A percentile compares a stretch with the other conserved stretches of the same genome.
These are phyloP conservation scores for Tillus elongatus DNA, from an alignment of 2,888 invertebrate species.

Conservation along the genomic window DNA sequence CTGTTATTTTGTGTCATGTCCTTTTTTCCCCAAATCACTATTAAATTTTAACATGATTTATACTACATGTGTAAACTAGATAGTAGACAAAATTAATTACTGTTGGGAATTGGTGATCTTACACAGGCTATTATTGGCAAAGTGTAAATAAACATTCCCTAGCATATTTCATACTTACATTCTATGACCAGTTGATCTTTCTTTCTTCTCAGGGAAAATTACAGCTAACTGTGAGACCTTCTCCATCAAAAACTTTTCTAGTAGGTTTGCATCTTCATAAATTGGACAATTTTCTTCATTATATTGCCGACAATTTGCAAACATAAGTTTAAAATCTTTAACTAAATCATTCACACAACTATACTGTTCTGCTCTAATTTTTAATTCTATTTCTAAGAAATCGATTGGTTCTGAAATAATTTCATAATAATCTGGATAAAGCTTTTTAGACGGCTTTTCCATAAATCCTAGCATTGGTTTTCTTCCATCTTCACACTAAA, in stretches of 20 bases:
- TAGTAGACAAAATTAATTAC: no score
- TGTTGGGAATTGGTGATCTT: no score
- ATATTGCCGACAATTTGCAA: constrained; percentile 91
- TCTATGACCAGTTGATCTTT: constrained; percentile 36
- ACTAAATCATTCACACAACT: constrained; percentile 76
- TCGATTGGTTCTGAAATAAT: constrained; percentile 91
- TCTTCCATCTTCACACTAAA: constrained; percentile 64
- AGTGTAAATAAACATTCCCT: no score
- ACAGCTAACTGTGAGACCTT: constrained; percentile 65
- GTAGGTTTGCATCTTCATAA: constrained; percentile 83
- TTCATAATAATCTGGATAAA: constrained; percentile 93
- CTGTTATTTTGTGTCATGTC: no score
- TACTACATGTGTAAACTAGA: no score
- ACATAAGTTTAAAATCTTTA: constrained; percentile 87
- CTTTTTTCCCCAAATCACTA: no score
- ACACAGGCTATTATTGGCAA: no score
- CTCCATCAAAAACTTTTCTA: constrained; percentile 77
- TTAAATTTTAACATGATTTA: no score
- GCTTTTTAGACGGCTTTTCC: constrained; percentile 91
- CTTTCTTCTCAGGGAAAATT: constrained; percentile 44
- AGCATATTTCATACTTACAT: constrained; percentile 39
- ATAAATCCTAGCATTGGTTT: constrained; percentile 87
- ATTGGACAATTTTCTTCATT: constrained; percentile 95
- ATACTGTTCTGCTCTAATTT: constrained; percentile 81
- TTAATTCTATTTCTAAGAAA: constrained; percentile 85